Evolutionary conservation across 2,888 invertebrate species (phyloP).

Genomic region (Eilema sororculum): DNA sequence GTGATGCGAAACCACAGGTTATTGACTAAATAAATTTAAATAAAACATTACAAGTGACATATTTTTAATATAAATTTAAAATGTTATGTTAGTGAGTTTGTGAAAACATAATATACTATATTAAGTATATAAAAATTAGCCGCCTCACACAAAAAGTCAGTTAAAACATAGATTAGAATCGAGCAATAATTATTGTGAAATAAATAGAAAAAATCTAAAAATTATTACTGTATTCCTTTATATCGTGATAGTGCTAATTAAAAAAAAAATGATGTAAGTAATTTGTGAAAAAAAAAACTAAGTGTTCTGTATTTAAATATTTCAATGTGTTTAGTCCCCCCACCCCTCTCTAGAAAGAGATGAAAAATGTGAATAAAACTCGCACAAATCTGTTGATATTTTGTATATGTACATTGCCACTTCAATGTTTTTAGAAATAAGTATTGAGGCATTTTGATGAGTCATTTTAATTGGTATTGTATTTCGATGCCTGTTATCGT

Average conservation of each 20-base stretch:
- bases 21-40: too few species aligned
- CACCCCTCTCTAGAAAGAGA: conserved; percentile 1
- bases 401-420: conserved; percentile 53
- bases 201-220: conserved; percentile 31
- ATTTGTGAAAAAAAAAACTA: conserved; percentile 19
- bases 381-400: conserved; percentile 46
- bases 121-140: conserved; percentile 11
- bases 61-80: too few species aligned
- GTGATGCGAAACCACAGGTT: not conserved
- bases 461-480: conserved; percentile 55
- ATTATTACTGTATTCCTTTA: conserved; percentile 31
- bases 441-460: conserved; percentile 61
- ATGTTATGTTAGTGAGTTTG: conserved; percentile 4
- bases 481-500: conserved; percentile 55
- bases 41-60: too few species aligned
- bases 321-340: conserved; percentile 9
- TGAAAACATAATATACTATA: not conserved
- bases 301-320: conserved; percentile 13
- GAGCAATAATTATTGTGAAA: conserved; percentile 50
- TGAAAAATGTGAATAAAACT: conserved; percentile 36
- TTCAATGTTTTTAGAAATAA: conserved; percentile 52
- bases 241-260: conserved; percentile 43
- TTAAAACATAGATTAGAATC: conserved; percentile 34
- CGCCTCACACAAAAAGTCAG: conserved; percentile 32
- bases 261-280: conserved; percentile 26